Base-by-base conservation (phyloP, 2,797 vertebrate genomes). In the Thaleichthys pacificus region DNA sequence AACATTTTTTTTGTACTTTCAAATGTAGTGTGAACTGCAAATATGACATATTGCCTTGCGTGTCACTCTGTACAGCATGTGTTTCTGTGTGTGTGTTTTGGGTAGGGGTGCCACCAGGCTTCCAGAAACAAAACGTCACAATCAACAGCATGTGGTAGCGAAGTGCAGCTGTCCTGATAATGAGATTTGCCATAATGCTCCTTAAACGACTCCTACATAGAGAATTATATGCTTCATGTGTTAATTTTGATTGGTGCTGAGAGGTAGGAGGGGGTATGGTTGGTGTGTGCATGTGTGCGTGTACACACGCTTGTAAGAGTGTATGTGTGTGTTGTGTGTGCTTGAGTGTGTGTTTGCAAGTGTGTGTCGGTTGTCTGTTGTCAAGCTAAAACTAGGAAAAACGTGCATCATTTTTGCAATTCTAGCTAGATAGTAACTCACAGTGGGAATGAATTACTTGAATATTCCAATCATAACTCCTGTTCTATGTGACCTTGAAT, bases 151-250 rank as follows among this genome's bases (percentile, higher is more conserved):
- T 91, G 90, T 80, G 88, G 87, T 88, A 70, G 81, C 85, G 87
- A 89, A 90, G 89, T 93, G 92, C 93, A 94, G 92, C 93, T 93
- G 92, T 85, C 90, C 89, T 85, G 71, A 82, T 93, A 92, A 93
- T 93, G 90, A 93, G 92, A 92, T 92, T 86, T 89, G 84, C 86
- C 88, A 91, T 91, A 92, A 92, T 92, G 87, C 90, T 82, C 87
- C 84, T 88, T 87, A 92, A 93, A 91, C 21, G 82, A 81, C 82
- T 84, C 87, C 90, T 89, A 90, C 86, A 86, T 84, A 80, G 86
- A 90, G 89, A 93, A 93, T 93, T 88, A 91, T 91, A 91, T 91
- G 91, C 82, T 89, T 88, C 84, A 78, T 85, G 84, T 84, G 84
- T 80, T 85, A 82, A 91, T 91, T 90, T 87, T 90, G 88, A 90